Evolutionary conservation across 2,888 invertebrate species (phyloP).

Genomic region (Notocelia uddmanniana): DNA sequence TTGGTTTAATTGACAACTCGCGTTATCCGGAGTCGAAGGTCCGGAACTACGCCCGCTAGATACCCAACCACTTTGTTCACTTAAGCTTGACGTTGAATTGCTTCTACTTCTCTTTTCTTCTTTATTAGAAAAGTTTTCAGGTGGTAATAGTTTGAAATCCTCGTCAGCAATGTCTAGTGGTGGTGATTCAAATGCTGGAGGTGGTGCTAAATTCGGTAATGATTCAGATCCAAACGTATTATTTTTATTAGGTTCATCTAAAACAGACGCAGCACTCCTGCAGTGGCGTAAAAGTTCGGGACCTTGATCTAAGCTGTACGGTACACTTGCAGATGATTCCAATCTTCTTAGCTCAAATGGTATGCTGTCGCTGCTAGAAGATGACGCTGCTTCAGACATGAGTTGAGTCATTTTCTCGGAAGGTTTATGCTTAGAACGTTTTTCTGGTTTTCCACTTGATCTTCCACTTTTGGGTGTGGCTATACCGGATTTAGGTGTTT

Average conservation of each 20-base stretch:
- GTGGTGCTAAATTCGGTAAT: conserved; percentile 89
- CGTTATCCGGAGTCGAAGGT: conserved; percentile 87
- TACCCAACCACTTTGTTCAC: conserved; percentile 96
- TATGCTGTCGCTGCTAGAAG: conserved; percentile 86
- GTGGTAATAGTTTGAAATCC: conserved; percentile 82
- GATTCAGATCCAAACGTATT: conserved; percentile 88
- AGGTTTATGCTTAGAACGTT: conserved; percentile 78
- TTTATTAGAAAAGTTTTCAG: conserved; percentile 80
- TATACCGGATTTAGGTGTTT: conserved; percentile 77
- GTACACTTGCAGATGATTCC: conserved; percentile 88
- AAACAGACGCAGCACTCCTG: conserved; percentile 84
- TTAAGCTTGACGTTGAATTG: conserved; percentile 88
- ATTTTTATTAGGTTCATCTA: conserved; percentile 84
- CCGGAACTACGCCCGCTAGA: conserved; percentile 90
- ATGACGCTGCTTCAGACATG: conserved; percentile 86
- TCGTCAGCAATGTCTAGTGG: conserved; percentile 81
- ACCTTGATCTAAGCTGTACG: conserved; percentile 86
- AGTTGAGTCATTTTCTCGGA: conserved; percentile 84
- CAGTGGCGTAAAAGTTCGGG: conserved; percentile 83
- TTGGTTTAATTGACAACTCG: conserved; percentile 82
- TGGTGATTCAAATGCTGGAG: conserved; percentile 86
- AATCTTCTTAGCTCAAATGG: conserved; percentile 80
- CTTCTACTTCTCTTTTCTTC: conserved; percentile 77
- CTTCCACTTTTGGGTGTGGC: conserved; percentile 87
- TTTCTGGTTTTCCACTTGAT: conserved; percentile 81